Evolutionary conservation across 2,113 vertebrate genomes (phyloP), one percentile per base, ranked within the genome.

Genomic region (Agapornis roseicollis): DNA sequence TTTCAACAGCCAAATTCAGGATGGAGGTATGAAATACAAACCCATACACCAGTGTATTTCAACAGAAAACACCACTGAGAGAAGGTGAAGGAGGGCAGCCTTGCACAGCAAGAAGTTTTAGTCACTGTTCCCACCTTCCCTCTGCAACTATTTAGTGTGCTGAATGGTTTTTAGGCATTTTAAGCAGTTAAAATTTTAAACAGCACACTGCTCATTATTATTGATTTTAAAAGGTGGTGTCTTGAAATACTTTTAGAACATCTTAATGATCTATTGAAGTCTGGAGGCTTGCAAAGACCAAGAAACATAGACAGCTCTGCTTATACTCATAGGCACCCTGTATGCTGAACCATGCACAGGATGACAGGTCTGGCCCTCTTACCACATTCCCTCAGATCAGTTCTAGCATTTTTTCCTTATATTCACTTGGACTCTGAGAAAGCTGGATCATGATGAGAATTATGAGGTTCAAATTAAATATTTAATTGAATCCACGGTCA

Each of bases 1-100:
- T 95, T 96, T 94, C 77, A 56, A 49, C 72, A 65, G 81, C 78
- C 94, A 94, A 73, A 91, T 77, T 79, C 47, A 87, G 78, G 80
- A 79, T 72, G 37, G 27, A 87, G 56, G 27, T 53, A 85, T 31
- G 70, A 96, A 89, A 91, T 33, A 77, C 65, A 85, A 95, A 82
- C 37, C 78, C 49, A 16, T 6, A 9, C 5, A 39, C 13, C 0
- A 3, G 39, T 82, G 63, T 27, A 61, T 35, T 82, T 91, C 58
- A 63, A 71, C 77, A 79, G 60, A 77, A 90, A 94, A 28, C 73
- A 69, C 49, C 64, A 70, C 8, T 0, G 2, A 64, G 56, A 79
- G 33, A 69, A 89, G 65, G 81, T 81, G 77, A 85, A 61, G 52
- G n/a, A 94, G 39, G 80, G 84, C 74, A 91, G 65, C 4, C 0